Base-by-base conservation (phyloP, 1,140 invertebrate genomes). In the Hyles vespertilio region DNA sequence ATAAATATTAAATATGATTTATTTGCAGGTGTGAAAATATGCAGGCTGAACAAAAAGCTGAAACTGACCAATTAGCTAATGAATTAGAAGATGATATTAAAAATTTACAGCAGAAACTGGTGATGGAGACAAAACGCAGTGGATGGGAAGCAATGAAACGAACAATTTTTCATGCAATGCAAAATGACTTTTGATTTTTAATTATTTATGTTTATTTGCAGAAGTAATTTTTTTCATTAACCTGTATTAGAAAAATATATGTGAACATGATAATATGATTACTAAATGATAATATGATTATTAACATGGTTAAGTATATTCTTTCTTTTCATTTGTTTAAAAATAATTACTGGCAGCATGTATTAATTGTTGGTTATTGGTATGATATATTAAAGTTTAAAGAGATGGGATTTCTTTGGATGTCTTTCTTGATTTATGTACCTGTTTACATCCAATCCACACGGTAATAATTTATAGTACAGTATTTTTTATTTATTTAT, bases 81-180 rank as follows among this genome's bases (percentile, higher is more conserved):
- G 75, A 83, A 55, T 65, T 85, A 48, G 77, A 81, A 55, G 69
- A 78, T 48, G 77, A 82, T 49, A 78, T 84, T 22, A 69, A 73
- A 45, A 77, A 78, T 53, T 59, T 84, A 8, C 76, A 82, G 64
- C 58, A 81, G n/a, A 83, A 84, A 72, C 54, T 84, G 6, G 68
- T 82, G 51, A 65, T 74, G n/a, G 79, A 85, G 61, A 82, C 81
- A 32, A 85, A 79, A 46, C 68, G 72, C 12, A 79, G 58, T 63
- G 76, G 72, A 44, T 72, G 72, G 66, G 76, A 82, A 69, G 32
- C 63, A 70, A 12, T 84, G 40, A 63, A 70, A 10, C 73, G 74
- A 70, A 75, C 70, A 5, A 76, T 83, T 48, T 71, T 79, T 56
- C 74, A 77, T 69, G 77, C 77, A 34, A 79, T 84, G 76, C 74